phyloP scores from a whole-genome alignment of 2,113 vertebrate species.

The Helogale parvula region DNA sequence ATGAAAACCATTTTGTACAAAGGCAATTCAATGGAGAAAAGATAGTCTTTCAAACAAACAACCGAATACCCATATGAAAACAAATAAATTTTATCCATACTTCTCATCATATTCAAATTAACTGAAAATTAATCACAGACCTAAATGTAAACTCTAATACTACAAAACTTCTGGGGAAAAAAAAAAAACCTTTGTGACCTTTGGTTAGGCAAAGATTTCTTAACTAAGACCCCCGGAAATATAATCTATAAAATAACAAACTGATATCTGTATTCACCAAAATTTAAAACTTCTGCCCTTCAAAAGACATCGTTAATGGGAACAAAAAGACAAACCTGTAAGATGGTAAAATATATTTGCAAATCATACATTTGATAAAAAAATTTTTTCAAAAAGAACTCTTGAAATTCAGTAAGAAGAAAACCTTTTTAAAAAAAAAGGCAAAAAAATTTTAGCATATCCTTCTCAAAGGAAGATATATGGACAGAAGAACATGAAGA shows the following conservation, averaged over 20 bases:
- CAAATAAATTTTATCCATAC: neutral
- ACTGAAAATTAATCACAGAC: constrained; percentile 15
- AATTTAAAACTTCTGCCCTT: constrained; percentile 43
- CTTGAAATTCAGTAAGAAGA: neutral
- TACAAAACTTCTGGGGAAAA: neutral
- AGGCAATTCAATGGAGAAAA: neutral
- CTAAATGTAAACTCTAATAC: constrained; percentile 32
- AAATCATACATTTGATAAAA: neutral
- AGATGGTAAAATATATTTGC: neutral
- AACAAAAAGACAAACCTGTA: constrained; percentile 35
- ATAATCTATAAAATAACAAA: constrained; percentile 34
- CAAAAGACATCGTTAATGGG: neutral
- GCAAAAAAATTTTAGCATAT: neutral
- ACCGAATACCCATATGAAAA: neutral
- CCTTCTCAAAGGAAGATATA: neutral
- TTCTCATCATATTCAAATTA: neutral
- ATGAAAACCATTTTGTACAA: neutral
- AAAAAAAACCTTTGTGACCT: neutral
- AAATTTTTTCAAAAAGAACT: neutral
- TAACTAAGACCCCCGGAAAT: neutral
- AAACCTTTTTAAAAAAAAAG: neutral
- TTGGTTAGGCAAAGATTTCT: neutral
- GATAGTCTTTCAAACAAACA: constrained; percentile 1
- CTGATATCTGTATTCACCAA: neutral
- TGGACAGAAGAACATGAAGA: neutral